Conservation (phyloP, 2,113 vertebrate genomes). For the Picathartes gymnocephalus region DNA sequence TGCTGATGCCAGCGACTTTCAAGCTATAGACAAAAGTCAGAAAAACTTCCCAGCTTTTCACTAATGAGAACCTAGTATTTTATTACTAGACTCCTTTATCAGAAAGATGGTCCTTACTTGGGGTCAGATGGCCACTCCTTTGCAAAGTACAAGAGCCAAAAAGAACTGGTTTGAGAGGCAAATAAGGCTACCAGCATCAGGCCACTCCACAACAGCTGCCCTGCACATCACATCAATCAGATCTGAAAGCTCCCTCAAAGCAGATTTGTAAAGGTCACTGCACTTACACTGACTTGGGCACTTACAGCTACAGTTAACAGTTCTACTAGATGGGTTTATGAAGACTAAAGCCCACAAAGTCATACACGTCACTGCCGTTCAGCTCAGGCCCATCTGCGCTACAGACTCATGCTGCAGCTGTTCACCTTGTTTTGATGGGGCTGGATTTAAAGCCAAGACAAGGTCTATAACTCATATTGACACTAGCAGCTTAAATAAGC, state of each 20-base stretch:
- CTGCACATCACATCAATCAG: background rate
- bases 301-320: background rate
- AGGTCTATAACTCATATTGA: background rate
- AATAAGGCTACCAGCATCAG: background rate
- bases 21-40: background rate
- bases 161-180: background rate
- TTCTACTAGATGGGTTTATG: background rate
- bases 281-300: background rate
- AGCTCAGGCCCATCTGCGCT: background rate
- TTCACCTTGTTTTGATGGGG: background rate
- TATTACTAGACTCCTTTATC: background rate
- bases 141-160: background rate
- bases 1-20: background rate
- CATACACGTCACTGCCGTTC: background rate
- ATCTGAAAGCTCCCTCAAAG: background rate
- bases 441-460: background rate
- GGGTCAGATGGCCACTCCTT: background rate
- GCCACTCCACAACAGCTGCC: background rate
- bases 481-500: background rate
- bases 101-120: background rate
- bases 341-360: background rate
- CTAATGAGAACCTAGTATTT: background rate
- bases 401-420: background rate
- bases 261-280: background rate
- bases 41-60: background rate